Evolutionary conservation across 2,113 vertebrate species (phyloP).

Genomic region (Progne subis): DNA sequence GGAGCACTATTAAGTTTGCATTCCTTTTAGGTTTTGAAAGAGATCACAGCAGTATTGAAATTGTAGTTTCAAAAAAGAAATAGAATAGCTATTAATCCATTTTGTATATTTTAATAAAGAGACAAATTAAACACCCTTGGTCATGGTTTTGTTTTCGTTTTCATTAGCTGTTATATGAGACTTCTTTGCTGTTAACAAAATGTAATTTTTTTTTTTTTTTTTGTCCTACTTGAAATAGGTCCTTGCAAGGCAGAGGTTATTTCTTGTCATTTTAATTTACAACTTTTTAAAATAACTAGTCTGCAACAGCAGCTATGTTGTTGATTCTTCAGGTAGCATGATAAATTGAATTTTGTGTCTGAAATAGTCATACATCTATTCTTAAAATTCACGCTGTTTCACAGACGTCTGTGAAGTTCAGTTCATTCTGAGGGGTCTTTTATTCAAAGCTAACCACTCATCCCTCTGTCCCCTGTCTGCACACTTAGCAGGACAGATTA

Average conservation of each 20-base stretch:
- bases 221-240: background rate
- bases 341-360: background rate
- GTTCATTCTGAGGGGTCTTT: background rate
- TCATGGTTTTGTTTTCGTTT: background rate
- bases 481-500: background rate
- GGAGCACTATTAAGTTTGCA: background rate
- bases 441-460: background rate
- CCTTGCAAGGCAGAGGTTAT: background rate
- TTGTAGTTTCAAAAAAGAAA: background rate
- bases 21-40: slow-evolving; percentile 14
- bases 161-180: background rate
- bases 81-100: background rate
- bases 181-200: background rate
- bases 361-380: background rate
- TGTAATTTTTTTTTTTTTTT: background rate
- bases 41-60: background rate
- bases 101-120: background rate
- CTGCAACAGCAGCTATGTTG: background rate
- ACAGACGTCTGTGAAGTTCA: background rate
- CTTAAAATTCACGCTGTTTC: background rate
- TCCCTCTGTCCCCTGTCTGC: background rate
- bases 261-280: background rate
- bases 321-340: background rate
- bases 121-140: background rate
- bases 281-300: background rate